Evolutionary conservation across 2,113 vertebrate species (phyloP).

Genomic region (Piaya cayana): DNA sequence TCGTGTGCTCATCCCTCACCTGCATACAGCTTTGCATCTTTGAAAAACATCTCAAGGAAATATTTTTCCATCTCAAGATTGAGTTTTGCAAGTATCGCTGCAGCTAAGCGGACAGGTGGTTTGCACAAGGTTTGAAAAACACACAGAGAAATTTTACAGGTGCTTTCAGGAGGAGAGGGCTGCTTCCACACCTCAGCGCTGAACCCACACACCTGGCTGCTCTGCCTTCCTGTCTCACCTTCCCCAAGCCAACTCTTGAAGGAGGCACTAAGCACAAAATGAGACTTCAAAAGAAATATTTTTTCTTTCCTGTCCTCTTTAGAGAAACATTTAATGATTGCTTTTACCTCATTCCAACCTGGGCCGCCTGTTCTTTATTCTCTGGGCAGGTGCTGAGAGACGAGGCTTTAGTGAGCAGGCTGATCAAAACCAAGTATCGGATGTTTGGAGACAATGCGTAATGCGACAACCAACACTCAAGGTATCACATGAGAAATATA

Average conservation of each 20-base stretch:
- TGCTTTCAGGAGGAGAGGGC: neutral
- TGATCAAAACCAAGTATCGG: slow-evolving; percentile 16
- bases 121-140: neutral
- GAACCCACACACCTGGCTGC: slow-evolving; percentile 10
- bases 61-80: neutral
- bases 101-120: neutral
- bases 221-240: neutral
- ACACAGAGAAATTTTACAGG: rapidly evolving
- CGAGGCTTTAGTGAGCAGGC: neutral
- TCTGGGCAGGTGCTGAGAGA: slow-evolving; percentile 42
- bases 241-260: neutral
- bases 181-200: neutral
- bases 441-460: slow-evolving; percentile 1
- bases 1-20: neutral
- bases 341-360: neutral
- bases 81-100: neutral
- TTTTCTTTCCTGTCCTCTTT: neutral
- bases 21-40: neutral
- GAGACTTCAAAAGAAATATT: slow-evolving; percentile 15
- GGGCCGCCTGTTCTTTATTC: neutral
- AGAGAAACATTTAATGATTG: neutral
- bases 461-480: slow-evolving; percentile 27
- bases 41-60: rapidly evolving
- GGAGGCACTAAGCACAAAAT: neutral
- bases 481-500: neutral